Percentiles rank a stretch among this genome's conserved stretches.
phyloP scores from a whole-genome alignment of 2,113 vertebrate genomes.

The Brienomyrus longianalis region DNA sequence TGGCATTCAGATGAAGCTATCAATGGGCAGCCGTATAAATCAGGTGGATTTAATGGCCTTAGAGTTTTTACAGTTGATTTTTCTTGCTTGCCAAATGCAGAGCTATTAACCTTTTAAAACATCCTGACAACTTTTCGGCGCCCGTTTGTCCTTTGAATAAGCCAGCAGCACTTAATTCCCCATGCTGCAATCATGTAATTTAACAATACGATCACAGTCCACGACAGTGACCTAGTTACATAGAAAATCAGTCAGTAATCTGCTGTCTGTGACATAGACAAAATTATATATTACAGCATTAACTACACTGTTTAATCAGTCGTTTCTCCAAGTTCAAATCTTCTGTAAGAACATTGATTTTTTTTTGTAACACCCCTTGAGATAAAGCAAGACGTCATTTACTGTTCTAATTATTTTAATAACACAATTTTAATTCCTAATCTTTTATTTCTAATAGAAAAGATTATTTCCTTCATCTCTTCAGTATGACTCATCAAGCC shows the following conservation, averaged over 20 bases:
- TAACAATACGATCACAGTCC: constrained; percentile 9
- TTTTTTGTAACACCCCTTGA: constrained; percentile 1
- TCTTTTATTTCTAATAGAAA: background rate
- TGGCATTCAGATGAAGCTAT: background rate
- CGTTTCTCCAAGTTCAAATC: background rate
- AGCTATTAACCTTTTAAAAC: constrained; percentile 21
- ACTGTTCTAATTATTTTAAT: background rate
- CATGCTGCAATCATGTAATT: constrained; percentile 19
- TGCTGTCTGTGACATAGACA: background rate
- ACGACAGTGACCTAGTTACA: constrained; percentile 17
- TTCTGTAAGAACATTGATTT: background rate
- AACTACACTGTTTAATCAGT: background rate
- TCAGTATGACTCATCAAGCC: background rate
- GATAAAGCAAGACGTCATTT: background rate
- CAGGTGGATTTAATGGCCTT: background rate
- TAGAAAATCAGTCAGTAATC: constrained; percentile 19
- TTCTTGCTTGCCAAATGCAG: background rate
- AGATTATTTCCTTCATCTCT: background rate
- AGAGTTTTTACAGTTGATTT: background rate
- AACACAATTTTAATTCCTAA: constrained; percentile 8
- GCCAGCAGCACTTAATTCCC: constrained; percentile 11
- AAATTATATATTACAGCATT: constrained; percentile 14
- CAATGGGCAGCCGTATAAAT: background rate
- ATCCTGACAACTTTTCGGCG: background rate
- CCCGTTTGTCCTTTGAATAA: background rate